Conservation (phyloP, 2,113 vertebrate species). For the Clarias batrachus region DNA sequence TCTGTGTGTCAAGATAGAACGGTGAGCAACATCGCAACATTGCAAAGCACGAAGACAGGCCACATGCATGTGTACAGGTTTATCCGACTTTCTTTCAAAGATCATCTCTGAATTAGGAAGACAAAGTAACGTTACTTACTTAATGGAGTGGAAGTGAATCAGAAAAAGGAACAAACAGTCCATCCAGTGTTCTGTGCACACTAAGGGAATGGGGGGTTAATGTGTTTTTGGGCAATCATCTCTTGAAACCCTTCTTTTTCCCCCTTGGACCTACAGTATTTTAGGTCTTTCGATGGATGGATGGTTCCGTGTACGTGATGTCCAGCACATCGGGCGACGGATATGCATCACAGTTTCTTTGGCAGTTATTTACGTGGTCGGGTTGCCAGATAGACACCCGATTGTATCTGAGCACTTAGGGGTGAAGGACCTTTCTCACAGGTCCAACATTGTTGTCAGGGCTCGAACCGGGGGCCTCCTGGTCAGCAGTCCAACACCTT, state of each 20-base stretch:
- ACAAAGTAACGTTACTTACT: not conserved
- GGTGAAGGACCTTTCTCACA: no score
- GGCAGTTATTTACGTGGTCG: no score
- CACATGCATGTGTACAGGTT: not conserved
- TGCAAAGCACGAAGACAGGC: not conserved
- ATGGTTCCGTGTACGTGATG: no score
- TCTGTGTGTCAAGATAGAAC: not conserved
- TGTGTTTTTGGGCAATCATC: not conserved
- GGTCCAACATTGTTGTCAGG: no score
- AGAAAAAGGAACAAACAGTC: not conserved
- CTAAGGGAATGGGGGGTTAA: not conserved
- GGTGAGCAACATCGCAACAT: not conserved
- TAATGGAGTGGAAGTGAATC: not conserved
- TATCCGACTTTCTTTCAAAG: not conserved
- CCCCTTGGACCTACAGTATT: no score
- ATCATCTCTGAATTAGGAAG: not conserved
- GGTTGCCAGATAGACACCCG: no score
- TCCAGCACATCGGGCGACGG: no score
- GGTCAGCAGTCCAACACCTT: no score
- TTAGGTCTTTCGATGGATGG: no score
- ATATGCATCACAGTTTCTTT: no score
- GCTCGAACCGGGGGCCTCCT: no score
- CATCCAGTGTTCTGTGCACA: not conserved
- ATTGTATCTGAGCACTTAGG: no score
- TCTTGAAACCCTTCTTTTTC: not conserved